Percentiles rank a stretch among this genome's conserved stretches.
phyloP scores from a whole-genome alignment of 2,888 invertebrate genomes.

The Apodemia mormo region DNA sequence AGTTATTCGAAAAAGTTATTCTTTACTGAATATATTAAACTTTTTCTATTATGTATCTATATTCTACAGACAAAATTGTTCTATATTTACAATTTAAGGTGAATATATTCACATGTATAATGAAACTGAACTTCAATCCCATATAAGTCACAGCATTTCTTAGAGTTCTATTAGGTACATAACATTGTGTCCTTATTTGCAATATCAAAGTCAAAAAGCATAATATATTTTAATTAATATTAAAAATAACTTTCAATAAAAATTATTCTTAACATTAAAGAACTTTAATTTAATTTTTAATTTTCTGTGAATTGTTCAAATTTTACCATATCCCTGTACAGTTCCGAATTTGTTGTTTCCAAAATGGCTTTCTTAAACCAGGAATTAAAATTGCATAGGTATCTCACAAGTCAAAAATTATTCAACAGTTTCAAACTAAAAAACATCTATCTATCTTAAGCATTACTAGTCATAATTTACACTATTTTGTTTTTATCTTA shows the following conservation, averaged over 20 bases:
- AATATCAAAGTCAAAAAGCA: conserved; percentile 6
- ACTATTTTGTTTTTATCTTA: conserved; percentile 58
- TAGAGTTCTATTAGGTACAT: conserved; percentile 56
- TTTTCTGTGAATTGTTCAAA: conserved; percentile 49
- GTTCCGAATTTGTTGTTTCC: conserved; percentile 75
- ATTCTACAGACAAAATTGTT: conserved; percentile 51
- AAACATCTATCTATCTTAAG: conserved; percentile 43
- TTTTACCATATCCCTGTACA: conserved; percentile 76
- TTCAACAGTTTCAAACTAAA: conserved; percentile 39
- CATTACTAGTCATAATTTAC: conserved; percentile 58
- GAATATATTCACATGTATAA: conserved; percentile 66
- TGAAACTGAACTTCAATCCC: conserved; percentile 65
- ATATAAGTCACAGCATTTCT: conserved; percentile 67
- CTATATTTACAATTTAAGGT: conserved; percentile 70
- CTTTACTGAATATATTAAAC: conserved; percentile 75
- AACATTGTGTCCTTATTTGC: conserved; percentile 42
- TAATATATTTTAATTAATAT: conserved; percentile 9
- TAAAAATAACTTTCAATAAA: conserved; percentile 26
- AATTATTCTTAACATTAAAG: conserved; percentile 9
- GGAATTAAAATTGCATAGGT: not conserved
- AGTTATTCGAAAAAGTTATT: conserved; percentile 69
- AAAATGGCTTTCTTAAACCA: conserved; percentile 8
- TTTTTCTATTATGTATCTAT: conserved; percentile 59
- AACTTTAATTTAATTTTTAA: not conserved
- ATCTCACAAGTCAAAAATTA: conserved; percentile 28